Base-by-base conservation (phyloP, 2,797 vertebrate genomes). In the Ptychobarbus kaznakovi region DNA sequence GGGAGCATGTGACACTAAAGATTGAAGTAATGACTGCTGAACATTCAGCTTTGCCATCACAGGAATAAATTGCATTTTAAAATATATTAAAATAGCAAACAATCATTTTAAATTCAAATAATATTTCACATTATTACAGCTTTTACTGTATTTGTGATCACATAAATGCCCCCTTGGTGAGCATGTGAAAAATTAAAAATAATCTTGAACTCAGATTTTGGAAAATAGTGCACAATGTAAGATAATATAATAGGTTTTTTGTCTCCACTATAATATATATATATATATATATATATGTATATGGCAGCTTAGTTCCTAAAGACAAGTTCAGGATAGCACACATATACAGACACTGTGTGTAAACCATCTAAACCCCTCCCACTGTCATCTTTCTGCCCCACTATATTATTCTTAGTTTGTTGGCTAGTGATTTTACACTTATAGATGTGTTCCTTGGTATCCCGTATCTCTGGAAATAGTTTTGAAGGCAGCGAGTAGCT, bases 371-470 rank as follows among this genome's bases (percentile, higher is more conserved):
- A 70, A 58, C 76, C 42, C 28, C 70, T 49, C 38, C 58, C 78
- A 79, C 63, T 28, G 28, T 84, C 83, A 40, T 73, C 76, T 85
- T 56, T 72, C 77, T 49, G 68, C 9, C 38, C 51, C 56, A 40
- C 25, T 72, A 44, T 63, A 40, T 85, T 82, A 86, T 80, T 65
- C 76, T 80, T 83, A 49, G 83, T 53, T 78, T 78, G 80, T 72
- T 87, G 83, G 80, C 82, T 78, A 86, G 86, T 56, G 84, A 86
- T 84, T 83, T 68, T 79, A 80, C 86, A 85, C 40, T 80, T 77
- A 84, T 83, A 83, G 82, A 49, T 66, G 42, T 69, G 40, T 63
- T 80, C 56, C 56, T 76, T 9, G 11, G 84, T 80, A 81, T 83
- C 49, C 20, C 49, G 38, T 75, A 49, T 82, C 32, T 87, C 78